Base-by-base conservation (phyloP, 2,888 invertebrate genomes). In the Atherix ibis region DNA sequence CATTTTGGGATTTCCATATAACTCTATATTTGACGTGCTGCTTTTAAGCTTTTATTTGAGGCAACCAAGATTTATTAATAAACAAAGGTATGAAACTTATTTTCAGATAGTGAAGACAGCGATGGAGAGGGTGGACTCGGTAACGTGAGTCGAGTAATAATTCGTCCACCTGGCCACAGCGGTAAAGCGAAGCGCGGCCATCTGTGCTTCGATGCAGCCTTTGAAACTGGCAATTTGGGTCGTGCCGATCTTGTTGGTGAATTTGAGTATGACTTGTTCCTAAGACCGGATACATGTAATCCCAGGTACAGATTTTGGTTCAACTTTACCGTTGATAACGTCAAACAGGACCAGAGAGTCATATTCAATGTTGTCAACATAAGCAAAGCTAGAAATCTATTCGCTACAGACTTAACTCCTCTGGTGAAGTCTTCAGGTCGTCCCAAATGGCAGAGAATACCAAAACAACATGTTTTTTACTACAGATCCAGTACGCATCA, bases 301-400 rank as follows among this genome's bases (percentile, higher is more conserved):
- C 92, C 94, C 0, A 70, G 89, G 28, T 75, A 82, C 42, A 68
- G 97, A 31, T 80, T 95, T 46, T 97, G 95, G 97, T 97, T 94
- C 62, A 92, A 97, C 64, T 98, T 97, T 54, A 89, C 92, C 2
- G 94, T 97, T 24, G 94, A 94, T 57, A 97, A 97, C 56, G 87
- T 87, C 0, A 81, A 79, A 48, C 73, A 79, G 40, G 91, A 95
- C 57, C 95, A 95, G 70, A 73, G 89, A 44, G 92, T 95, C 3
- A 80, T 98, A 48, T 92, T 98, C 63, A 94, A 95, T 58, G 76
- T 98, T 38, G 91, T 97, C 2, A 98, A 98, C 63, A 77, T 97
- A 43, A 91, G 91, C 46, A 95, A 95, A 61, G 78, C 76, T 42
- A 74, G 81, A 43, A 92, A 87, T 47, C 66, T 95, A 30, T 95